Evolutionary conservation across 1,140 invertebrate species (phyloP), one percentile per base, ranked within the genome.

Genomic region (Copidosoma floridanum): DNA sequence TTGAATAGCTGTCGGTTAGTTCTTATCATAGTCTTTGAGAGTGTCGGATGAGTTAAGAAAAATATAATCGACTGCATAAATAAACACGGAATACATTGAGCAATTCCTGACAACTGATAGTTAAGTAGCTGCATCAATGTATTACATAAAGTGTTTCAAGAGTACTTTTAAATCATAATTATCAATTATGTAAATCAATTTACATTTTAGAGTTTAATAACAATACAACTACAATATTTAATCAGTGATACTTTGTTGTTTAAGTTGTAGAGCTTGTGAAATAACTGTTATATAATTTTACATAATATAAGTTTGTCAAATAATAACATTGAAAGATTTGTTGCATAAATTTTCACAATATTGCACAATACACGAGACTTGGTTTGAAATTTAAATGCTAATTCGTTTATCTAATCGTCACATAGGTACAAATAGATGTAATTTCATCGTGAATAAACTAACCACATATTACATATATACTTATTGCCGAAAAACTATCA

Each of bases 321-420:
- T n/a, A n/a, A n/a, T n/a, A n/a, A n/a, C n/a, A n/a, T n/a, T n/a
- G n/a, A 57, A 18, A 40, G 16, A 41, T 16, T 4, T 12, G 16
- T 60, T 60, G 24, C 57, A 53, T 18, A 44, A 24, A 35, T 27
- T 43, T 60, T 29, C 48, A 44, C 18, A 46, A 27, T 43, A 52
- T 52, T 53, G 48, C 54, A 56, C 54, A 46, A 56, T 41, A 16
- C 35, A 20, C 23, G 44, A 11, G 51, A 55, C 44, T 26, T 41
- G 16, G 18, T 26, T 29, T 41, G 38, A 54, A 54, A 54, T 41
- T 41, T 16, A 2, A 24, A 41, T 3, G 8, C 12, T 24, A 54
- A 7, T 54, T 24, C 6, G 16, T 14, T 41, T 24, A 54, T 27
- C 16, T 41, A 40, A n/a, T n/a, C n/a, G n/a, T n/a, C n/a, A n/a